Base-by-base conservation (phyloP, 2,888 invertebrate species). In the Thymelicus lineola region DNA sequence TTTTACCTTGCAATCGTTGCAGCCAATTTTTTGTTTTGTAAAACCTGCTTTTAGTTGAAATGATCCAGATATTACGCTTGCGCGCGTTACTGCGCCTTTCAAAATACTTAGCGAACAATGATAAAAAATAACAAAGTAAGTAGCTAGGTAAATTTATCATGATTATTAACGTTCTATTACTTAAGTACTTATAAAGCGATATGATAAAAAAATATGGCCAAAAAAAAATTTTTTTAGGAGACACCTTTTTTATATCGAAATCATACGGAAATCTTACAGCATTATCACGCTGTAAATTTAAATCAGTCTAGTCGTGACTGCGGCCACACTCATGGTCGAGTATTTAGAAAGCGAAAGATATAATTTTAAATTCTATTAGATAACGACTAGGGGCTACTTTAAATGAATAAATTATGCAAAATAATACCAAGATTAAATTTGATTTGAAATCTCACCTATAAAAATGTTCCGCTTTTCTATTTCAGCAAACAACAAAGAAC, bases 291-390 rank as follows among this genome's bases (percentile, higher is more conserved):
- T 72, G 80, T 80, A 77, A 84, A 86, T 81, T 86, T 85, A 83
- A 82, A 80, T 84, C 81, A 77, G 75, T 75, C 76, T 81, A 75
- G 78, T 88, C 87, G 88, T 89, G 87, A 87, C 88, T 82, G 82
- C 81, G 79, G 84, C 84, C 86, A 86, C 89, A 91, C 90, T 91
- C 92, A 92, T 88, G 92, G 92, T 83, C 92, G 88, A 80, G 77
- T 80, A 86, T 90, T 89, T 92, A 91, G 92, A 92, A 92, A 93
- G 93, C 91, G 88, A 85, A 85, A 83, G 78, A 85, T 84, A 86
- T 79, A 73, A 81, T 77, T 78, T 77, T 79, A 77, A 79, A 68
- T 87, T 86, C 85, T 84, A 88, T 88, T 88, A 86, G 83, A 82
- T 85, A 80, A 84, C 80, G 70, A 80, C 71, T 77, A 77, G 78